Base-by-base conservation (phyloP, 2,113 vertebrate species). In the Steatornis caripensis region DNA sequence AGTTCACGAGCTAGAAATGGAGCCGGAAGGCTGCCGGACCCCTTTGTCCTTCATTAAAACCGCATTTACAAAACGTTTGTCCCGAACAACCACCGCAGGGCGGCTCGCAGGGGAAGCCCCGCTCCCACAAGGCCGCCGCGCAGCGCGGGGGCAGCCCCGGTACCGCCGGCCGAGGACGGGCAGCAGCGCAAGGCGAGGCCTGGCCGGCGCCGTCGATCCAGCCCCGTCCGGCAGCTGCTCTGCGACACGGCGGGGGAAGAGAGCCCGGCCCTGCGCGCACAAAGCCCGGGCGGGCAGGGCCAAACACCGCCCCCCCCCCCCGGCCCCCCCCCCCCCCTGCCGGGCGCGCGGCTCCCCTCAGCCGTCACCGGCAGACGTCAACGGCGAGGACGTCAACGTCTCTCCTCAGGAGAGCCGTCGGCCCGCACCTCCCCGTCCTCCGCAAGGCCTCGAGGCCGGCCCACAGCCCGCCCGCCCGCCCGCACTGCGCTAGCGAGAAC, bases 231-330 rank as follows among this genome's bases (percentile, higher is more conserved):
- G 15, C 49, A 12, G 9, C 41, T 9, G 10, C 49, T 17, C 43
- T 18, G 13, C 15, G 10, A 51, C 19, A 12, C 5, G 2, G 15
- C 6, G n/a, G 9, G 12, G 9, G 11, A 2, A 22, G 4, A n/a
- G 65, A 75, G 2, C 16, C 16, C 53, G 10, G 32, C 32, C 12
- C 39, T 21, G 8, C 5, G 3, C 0, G 19, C 34, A 32, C n/a
- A 8, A 26, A 41, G 24, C 57, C 71, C 0, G 5, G 5, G 6
- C 0, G 5, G 5, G 6, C 11, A 51, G 3, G 3, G 5, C 5
- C 55, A 16, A n/a, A 23, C 15, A 10, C 26, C 37, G 5, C 12
- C 11, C 4, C 4, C 5, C 3, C 21, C 8, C 8, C 10, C 3
- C 0, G 46, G 46, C 46, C 9, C 46, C 19, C 17, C 46, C 46